phyloP scores from a whole-genome alignment of 1,140 invertebrate genomes.

The Drosophila nasuta region DNA sequence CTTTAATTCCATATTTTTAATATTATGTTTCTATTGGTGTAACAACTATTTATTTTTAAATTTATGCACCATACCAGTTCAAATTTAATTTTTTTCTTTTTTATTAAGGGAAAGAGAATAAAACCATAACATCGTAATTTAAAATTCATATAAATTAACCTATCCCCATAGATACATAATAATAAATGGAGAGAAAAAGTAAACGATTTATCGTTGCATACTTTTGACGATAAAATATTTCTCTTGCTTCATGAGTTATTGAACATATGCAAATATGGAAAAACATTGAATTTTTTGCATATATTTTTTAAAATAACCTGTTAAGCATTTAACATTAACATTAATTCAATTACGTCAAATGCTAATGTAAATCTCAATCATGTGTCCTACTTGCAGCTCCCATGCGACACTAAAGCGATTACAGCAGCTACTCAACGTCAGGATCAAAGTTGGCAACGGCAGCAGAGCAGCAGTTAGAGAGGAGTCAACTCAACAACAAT shows the following conservation, averaged over 20 bases:
- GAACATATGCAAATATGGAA: background rate
- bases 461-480: background rate
- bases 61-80: too few relatives aligned
- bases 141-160: too few relatives aligned
- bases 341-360: constrained; percentile 2
- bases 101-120: too few relatives aligned
- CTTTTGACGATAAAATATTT: constrained; percentile 1
- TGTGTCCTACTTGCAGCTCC: constrained; percentile 33
- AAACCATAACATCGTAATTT: too few relatives aligned
- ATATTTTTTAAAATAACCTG: background rate
- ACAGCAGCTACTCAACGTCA: constrained; percentile 35
- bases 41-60: too few relatives aligned
- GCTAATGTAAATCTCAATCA: constrained; percentile 42
- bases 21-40: too few relatives aligned
- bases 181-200: too few relatives aligned
- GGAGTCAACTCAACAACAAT: constrained; percentile 15
- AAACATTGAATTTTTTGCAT: background rate
- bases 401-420: constrained; percentile 40
- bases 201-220: background rate
- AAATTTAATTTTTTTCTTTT: too few relatives aligned
- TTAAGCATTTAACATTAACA: constrained; percentile 19
- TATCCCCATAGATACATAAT: too few relatives aligned
- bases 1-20: too few relatives aligned
- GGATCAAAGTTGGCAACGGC: constrained; percentile 9
- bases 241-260: background rate